phyloP scores from a whole-genome alignment of 2,113 vertebrate species.

The Strix uralensis region DNA sequence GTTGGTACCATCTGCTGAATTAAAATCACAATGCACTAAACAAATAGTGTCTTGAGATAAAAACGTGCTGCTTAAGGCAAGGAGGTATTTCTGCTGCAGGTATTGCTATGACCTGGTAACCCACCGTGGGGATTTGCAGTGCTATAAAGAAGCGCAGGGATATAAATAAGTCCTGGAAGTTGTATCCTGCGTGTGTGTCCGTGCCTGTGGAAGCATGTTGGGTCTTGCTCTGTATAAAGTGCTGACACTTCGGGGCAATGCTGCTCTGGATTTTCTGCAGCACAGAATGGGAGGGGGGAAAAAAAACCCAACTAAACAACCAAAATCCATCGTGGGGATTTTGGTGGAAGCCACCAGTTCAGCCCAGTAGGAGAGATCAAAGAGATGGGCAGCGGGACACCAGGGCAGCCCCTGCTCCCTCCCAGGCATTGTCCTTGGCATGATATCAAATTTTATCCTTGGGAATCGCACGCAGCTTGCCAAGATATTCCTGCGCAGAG shows the following conservation, averaged over 20 bases:
- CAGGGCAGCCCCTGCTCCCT: neutral
- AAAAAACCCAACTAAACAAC: neutral
- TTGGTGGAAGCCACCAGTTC: neutral
- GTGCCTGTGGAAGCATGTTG: neutral
- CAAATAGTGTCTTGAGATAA: neutral
- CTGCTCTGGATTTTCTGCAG: neutral
- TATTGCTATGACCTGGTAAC: neutral
- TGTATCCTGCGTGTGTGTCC: neutral
- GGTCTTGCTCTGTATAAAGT: neutral
- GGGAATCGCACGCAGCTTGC: neutral
- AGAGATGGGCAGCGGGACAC: neutral
- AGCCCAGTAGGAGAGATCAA: neutral
- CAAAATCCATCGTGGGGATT: neutral
- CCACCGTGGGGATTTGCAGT: neutral
- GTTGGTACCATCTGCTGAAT: constrained; percentile 39
- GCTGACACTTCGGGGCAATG: neutral
- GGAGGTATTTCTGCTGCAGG: constrained; percentile 5
- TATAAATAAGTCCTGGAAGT: neutral
- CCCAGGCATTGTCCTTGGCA: neutral
- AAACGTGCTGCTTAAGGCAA: neutral
- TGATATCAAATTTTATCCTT: neutral
- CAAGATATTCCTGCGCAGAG: neutral
- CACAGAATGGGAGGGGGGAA: neutral
- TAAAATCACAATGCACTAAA: constrained; percentile 2
- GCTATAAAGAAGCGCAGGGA: neutral